phyloP scores from a whole-genome alignment of 2,797 vertebrate genomes.

The Spea hammondii region DNA sequence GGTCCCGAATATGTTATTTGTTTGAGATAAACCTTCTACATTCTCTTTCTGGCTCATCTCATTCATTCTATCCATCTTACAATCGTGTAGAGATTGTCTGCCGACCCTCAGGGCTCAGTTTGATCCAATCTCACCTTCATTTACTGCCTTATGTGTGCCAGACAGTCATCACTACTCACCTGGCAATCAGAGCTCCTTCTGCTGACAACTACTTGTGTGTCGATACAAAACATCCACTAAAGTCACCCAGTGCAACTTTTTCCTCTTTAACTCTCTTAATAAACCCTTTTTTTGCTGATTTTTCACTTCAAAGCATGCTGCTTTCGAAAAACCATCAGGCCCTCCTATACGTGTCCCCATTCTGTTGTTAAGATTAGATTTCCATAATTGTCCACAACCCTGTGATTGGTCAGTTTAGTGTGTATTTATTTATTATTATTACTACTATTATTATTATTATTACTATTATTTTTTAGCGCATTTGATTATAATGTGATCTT shows the following conservation, averaged over 20 bases:
- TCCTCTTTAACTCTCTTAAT: not conserved
- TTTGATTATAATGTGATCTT: too few relatives aligned
- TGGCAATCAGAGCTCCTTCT: not conserved
- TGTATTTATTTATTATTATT: too few relatives aligned
- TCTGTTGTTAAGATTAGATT: too few relatives aligned
- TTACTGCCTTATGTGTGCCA: not conserved
- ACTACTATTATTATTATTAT: too few relatives aligned
- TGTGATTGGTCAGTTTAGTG: too few relatives aligned
- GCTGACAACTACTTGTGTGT: not conserved
- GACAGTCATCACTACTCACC: not conserved
- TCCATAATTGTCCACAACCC: too few relatives aligned
- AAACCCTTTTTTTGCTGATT: not conserved
- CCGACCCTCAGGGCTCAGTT: not conserved
- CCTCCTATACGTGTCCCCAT: not conserved
- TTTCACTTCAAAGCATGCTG: not conserved
- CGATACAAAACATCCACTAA: not conserved
- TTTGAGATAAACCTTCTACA: too few relatives aligned
- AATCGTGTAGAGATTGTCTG: not conserved
- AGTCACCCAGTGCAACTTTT: not conserved
- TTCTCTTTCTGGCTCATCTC: not conserved
- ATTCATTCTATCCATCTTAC: not conserved
- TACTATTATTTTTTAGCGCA: too few relatives aligned
- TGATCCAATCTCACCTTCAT: not conserved
- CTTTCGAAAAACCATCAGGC: not conserved
- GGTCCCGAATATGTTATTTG: too few relatives aligned